A percentile compares a stretch with the other conserved stretches of the same genome.
Evolutionary conservation across 2,797 vertebrate species (phyloP).

Genomic region (Coranthus polyacanthus): DNA sequence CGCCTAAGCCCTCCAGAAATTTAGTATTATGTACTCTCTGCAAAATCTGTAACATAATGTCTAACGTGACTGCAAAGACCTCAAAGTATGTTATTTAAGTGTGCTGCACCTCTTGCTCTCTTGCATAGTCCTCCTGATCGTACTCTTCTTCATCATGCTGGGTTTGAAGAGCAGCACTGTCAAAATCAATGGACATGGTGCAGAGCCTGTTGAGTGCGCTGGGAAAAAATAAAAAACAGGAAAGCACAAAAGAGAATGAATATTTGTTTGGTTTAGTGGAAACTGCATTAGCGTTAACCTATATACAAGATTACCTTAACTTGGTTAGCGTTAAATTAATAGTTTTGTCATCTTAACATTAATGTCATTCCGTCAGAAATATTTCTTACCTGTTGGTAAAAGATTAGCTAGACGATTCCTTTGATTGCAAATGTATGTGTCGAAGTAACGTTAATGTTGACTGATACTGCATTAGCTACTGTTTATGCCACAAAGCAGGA

Average conservation of each 20-base stretch:
- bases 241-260: background rate
- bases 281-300: too few species aligned
- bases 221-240: background rate
- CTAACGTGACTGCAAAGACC: too few species aligned
- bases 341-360: too few species aligned
- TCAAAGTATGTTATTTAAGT: too few species aligned
- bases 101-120: constrained; percentile 92
- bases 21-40: too few species aligned
- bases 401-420: background rate
- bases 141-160: constrained; percentile 95
- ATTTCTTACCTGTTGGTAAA: background rate
- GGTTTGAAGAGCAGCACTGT: constrained; percentile 91
- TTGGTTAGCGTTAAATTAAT: background rate
- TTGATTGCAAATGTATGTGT: background rate
- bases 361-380: background rate
- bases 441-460: background rate
- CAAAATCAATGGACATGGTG: constrained; percentile 96
- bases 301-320: background rate
- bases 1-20: too few species aligned
- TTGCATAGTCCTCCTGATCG: constrained; percentile 93
- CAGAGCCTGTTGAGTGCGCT: constrained; percentile 11
- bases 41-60: background rate
- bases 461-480: constrained; percentile 7
- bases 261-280: background rate
- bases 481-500: constrained; percentile 44